phyloP scores from a whole-genome alignment of 2,797 vertebrate species.

The Vultur gryphus region DNA sequence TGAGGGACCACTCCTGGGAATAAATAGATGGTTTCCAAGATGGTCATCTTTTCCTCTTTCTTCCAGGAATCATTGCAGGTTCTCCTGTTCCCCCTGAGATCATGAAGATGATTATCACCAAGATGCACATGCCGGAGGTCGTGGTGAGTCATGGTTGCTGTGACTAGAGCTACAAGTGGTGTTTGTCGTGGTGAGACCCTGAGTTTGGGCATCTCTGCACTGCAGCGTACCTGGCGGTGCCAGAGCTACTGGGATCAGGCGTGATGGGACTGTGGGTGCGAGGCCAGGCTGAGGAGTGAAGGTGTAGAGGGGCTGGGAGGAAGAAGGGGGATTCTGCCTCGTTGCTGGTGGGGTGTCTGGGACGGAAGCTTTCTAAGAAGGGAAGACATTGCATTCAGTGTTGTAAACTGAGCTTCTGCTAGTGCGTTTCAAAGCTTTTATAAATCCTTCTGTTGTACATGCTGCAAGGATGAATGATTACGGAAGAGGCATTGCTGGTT shows the following conservation, averaged over 20 bases:
- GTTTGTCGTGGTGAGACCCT: rapidly evolving
- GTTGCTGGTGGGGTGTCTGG: not conserved
- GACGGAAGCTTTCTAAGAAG: not conserved
- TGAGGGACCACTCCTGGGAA: not conserved
- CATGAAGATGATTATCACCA: conserved; percentile 67
- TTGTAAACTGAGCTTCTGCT: not conserved
- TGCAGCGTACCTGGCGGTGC: rapidly evolving
- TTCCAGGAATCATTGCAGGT: conserved; percentile 83
- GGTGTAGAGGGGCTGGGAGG: not conserved
- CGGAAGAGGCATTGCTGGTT: not conserved
- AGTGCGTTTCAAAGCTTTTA: not conserved
- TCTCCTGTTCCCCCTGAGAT: conserved; percentile 84
- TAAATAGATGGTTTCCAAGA: not conserved
- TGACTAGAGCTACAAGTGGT: not conserved
- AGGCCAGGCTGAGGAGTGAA: not conserved
- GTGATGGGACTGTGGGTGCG: rapidly evolving
- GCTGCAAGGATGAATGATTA: not conserved
- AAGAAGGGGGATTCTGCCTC: not conserved
- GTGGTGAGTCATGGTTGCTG: conserved; percentile 77
- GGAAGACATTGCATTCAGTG: not conserved
- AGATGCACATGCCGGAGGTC: conserved; percentile 76
- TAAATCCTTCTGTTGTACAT: not conserved
- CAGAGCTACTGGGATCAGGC: not conserved
- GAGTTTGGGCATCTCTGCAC: not conserved
- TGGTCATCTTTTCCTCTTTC: not conserved